phyloP scores from a whole-genome alignment of 2,888 invertebrate species.

The Tetrapedia diversipes region DNA sequence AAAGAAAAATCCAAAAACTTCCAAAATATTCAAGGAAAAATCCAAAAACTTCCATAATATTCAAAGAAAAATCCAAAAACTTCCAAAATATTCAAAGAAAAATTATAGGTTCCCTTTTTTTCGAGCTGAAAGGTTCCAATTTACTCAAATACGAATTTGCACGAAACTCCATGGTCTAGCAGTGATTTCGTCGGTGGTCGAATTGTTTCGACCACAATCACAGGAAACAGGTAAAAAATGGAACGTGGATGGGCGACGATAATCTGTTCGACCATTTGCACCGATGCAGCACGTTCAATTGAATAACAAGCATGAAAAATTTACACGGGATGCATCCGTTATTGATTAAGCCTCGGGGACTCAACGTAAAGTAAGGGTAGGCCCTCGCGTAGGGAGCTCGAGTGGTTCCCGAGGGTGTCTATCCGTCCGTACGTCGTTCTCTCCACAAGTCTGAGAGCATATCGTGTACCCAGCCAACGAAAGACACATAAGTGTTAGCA shows the following conservation, averaged over 20 bases:
- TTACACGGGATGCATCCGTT: conserved; percentile 70
- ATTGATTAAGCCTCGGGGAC: conserved; percentile 75
- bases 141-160: no score
- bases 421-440: conserved; percentile 75
- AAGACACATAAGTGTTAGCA: conserved; percentile 71
- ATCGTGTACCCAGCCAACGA: conserved; percentile 71
- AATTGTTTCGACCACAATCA: not conserved
- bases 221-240: not conserved
- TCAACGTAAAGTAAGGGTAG: conserved; percentile 66
- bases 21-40: no score
- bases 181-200: not conserved
- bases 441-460: conserved; percentile 73
- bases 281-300: conserved; percentile 53
- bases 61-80: no score
- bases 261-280: conserved; percentile 15
- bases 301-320: conserved; percentile 72
- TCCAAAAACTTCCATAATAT: no score
- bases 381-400: conserved; percentile 67
- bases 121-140: no score
- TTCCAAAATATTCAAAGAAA: no score
- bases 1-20: no score
- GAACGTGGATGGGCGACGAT: not conserved
- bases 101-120: no score
- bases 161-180: no score
- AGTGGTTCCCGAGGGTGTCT: conserved; percentile 77